A percentile compares a stretch with the other conserved stretches of the same genome.
Conservation (phyloP, 2,113 vertebrate genomes). For the Ardeotis arabs region DNA sequence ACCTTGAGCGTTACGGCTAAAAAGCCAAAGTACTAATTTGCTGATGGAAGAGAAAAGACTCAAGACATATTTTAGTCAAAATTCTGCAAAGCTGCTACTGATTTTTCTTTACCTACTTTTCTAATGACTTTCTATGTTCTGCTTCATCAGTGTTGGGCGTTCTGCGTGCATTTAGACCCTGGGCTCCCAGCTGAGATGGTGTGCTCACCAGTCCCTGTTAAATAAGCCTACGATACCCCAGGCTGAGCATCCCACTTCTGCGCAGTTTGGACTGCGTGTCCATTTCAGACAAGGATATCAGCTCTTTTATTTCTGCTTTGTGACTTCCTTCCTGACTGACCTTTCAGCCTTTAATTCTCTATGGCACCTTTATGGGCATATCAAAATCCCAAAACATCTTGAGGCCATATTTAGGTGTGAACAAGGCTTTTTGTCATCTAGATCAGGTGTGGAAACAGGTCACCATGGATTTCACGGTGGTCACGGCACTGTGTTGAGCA, state of each 20-base stretch:
- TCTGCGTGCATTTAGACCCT: background rate
- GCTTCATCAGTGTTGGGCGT: fast-evolving
- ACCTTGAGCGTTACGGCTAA: background rate
- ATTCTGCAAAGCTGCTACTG: background rate
- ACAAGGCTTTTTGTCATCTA: background rate
- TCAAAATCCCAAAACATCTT: background rate
- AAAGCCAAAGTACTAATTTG: background rate
- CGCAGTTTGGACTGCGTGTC: background rate
- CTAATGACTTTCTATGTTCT: fast-evolving
- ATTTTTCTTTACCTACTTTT: background rate
- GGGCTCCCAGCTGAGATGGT: background rate
- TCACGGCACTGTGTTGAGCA: background rate
- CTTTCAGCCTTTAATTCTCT: background rate
- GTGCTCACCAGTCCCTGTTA: background rate
- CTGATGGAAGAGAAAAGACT: background rate
- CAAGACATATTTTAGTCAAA: background rate
- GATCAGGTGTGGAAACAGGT: background rate
- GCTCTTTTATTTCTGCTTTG: background rate
- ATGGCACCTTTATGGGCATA: background rate
- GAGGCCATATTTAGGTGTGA: background rate
- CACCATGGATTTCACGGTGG: background rate
- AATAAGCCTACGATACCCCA: background rate
- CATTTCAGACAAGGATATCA: background rate
- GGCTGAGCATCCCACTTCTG: background rate
- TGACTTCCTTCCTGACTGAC: background rate